Conservation (phyloP, 2,888 invertebrate genomes). For the Chaitophorus viminalis region DNA sequence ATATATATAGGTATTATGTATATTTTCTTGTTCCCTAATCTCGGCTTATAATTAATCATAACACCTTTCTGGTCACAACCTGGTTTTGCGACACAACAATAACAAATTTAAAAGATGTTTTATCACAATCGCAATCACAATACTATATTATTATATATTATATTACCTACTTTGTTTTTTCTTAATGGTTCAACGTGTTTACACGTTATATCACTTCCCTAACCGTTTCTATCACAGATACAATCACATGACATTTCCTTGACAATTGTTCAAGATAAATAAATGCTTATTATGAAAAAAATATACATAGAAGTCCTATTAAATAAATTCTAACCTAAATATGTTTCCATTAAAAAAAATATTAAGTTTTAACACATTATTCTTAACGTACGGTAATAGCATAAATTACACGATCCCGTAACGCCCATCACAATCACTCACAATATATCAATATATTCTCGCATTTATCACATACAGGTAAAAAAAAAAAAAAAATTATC, state of each 20-base stretch:
- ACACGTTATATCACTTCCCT: slow-evolving; percentile 43
- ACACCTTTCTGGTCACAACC: slow-evolving; percentile 21
- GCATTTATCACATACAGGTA: slow-evolving; percentile 52
- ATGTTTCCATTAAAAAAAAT: slow-evolving; percentile 38
- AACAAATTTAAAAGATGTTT: slow-evolving; percentile 7
- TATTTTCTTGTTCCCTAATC: slow-evolving; percentile 18
- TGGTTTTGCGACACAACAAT: slow-evolving; percentile 11
- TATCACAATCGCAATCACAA: slow-evolving; percentile 44
- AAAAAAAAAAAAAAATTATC: slow-evolving; percentile 41
- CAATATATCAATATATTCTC: slow-evolving; percentile 39
- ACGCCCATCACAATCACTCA: slow-evolving; percentile 28
- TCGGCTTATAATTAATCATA: slow-evolving; percentile 8
- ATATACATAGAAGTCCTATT: slow-evolving; percentile 45
- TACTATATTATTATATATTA: slow-evolving; percentile 24
- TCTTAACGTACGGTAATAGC: background rate
- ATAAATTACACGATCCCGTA: background rate
- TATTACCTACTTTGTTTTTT: slow-evolving; percentile 44
- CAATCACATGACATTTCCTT: slow-evolving; percentile 61
- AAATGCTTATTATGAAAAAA: slow-evolving; percentile 50
- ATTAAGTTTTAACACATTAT: slow-evolving; percentile 27
- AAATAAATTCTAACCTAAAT: slow-evolving; percentile 45
- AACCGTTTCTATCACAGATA: slow-evolving; percentile 60
- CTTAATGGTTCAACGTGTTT: slow-evolving; percentile 11
- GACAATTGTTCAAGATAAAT: slow-evolving; percentile 59
- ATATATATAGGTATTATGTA: slow-evolving; percentile 26